Base-by-base conservation (phyloP, 2,113 vertebrate species). In the Rhizomys pruinosus region DNA sequence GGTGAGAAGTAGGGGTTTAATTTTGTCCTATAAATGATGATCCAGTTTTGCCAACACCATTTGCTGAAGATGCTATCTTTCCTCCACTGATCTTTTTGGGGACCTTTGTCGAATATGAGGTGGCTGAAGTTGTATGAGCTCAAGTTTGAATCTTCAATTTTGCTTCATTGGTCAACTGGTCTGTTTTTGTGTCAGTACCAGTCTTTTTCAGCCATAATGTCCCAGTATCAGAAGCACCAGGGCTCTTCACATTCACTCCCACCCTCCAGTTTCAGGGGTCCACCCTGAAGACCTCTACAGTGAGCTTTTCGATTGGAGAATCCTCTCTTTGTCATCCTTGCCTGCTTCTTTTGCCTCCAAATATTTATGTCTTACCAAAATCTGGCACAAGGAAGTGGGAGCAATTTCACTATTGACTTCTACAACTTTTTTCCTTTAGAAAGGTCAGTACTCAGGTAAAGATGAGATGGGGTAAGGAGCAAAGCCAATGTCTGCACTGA, bases 131-230 rank as follows among this genome's bases (percentile, higher is more conserved):
- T n/a, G n/a, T n/a, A n/a, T n/a, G n/a, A n/a, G n/a, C n/a, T n/a
- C n/a, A n/a, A n/a, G n/a, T n/a, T n/a, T n/a, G n/a, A n/a, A n/a
- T n/a, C n/a, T n/a, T n/a, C n/a, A n/a, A n/a, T n/a, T n/a, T n/a
- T n/a, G n/a, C n/a, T n/a, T n/a, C n/a, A n/a, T n/a, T n/a, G n/a
- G n/a, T n/a, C n/a, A n/a, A n/a, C n/a, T n/a, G n/a, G n/a, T n/a
- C n/a, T n/a, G n/a, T n/a, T n/a, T n/a, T n/a, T n/a, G n/a, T n/a
- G n/a, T n/a, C n/a, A n/a, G n/a, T n/a, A n/a, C n/a, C n/a, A n/a
- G n/a, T n/a, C n/a, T n/a, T n/a, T n/a, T n/a, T n/a, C 17, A 0
- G 0, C 25, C 27, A 42, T 17, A 63, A 16, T 20, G 20, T 22
- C 23, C 2, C 19, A 11, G 72, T 42, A 29, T 5, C 19, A 73